A percentile compares a stretch with the other conserved stretches of the same genome.
Evolutionary conservation across 35 echinoderm and acorn worm genomes (phyloP).

Genomic region (Amphiura filiformis): DNA sequence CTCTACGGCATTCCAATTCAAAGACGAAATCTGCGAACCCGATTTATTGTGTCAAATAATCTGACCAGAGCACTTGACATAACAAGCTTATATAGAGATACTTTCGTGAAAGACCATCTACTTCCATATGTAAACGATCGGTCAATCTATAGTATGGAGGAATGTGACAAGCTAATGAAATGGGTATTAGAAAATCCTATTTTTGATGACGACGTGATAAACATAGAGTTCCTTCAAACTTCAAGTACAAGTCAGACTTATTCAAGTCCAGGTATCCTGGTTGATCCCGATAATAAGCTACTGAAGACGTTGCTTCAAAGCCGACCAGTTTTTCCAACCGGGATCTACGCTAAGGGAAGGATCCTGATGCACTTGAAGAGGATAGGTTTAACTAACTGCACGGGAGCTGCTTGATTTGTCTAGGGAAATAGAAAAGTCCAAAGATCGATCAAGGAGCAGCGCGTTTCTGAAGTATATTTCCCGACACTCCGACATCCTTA

Average conservation of each 20-base stretch:
- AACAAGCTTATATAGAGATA: too few species aligned
- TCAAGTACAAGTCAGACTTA: neutral
- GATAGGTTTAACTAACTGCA: neutral
- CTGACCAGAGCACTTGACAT: too few species aligned
- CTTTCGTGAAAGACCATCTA: neutral
- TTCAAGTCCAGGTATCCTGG: neutral
- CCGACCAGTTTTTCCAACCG: neutral
- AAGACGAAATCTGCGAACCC: neutral
- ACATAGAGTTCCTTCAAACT: neutral
- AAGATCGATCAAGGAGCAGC: neutral
- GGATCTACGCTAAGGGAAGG: neutral
- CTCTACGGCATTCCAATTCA: slow-evolving; percentile 12
- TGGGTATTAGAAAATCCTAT: neutral
- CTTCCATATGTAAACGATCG: neutral
- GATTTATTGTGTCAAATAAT: too few species aligned
- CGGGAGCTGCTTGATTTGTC: neutral
- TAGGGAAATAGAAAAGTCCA: neutral
- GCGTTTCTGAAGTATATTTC: neutral
- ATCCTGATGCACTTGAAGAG: neutral
- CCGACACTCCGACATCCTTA: neutral
- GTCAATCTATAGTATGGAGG: neutral
- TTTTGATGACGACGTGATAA: neutral
- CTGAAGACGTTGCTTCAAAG: neutral
- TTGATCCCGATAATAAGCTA: slow-evolving; percentile 2
- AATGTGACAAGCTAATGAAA: neutral